Evolutionary conservation across 2,113 vertebrate species (phyloP).

Genomic region (Urocitellus parryii): DNA sequence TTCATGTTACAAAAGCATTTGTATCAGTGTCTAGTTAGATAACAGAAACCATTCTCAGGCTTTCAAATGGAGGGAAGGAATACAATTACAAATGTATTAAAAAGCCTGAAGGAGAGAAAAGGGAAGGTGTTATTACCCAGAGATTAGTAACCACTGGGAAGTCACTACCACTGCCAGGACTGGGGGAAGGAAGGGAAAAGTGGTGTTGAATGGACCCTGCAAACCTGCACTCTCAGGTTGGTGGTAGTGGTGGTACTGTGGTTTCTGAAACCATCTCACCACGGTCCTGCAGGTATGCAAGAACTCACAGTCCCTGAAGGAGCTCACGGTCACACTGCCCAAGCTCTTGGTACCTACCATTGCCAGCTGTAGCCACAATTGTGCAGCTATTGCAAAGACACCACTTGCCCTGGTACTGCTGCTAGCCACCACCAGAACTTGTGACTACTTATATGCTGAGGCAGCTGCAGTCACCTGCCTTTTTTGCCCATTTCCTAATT

Average conservation of each 20-base stretch:
- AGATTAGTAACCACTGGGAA: not conserved
- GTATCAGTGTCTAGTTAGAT: not conserved
- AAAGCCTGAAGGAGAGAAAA: not conserved
- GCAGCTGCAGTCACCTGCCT: not conserved
- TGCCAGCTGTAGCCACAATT: not conserved
- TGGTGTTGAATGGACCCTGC: not conserved
- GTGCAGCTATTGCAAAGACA: not conserved
- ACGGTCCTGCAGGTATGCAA: not conserved
- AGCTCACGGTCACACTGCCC: not conserved
- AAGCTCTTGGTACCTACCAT: too few species aligned
- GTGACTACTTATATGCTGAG: not conserved
- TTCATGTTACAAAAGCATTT: constrained; percentile 17
- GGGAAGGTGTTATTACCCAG: not conserved
- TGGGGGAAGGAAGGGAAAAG: not conserved
- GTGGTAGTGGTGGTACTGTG: not conserved
- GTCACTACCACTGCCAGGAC: not conserved
- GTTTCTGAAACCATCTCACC: not conserved
- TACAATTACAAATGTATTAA: not conserved
- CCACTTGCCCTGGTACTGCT: not conserved
- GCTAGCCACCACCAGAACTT: not conserved
- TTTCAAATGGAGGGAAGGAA: constrained; percentile 13
- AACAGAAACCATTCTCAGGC: not conserved
- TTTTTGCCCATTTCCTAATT: not conserved
- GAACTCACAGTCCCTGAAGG: not conserved
- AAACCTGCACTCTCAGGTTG: not conserved